These are phyloP conservation scores for Paracyclopina nana DNA, from an alignment of 1,140 invertebrate species.

Conservation along the genomic window DNA sequence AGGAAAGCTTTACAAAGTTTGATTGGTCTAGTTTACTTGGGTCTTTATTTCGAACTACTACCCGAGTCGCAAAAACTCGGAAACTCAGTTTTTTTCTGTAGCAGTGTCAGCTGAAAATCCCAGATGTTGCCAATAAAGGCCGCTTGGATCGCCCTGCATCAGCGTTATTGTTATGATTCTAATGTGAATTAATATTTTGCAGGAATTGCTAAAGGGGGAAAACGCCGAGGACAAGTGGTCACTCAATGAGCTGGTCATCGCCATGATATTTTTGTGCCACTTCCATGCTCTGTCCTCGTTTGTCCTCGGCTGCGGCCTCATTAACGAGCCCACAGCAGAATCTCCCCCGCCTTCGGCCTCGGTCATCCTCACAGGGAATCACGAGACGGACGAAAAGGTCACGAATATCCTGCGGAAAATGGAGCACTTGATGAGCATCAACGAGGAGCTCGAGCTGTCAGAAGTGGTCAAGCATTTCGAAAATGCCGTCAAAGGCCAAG, in stretches of 20 bases:
- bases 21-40: no score
- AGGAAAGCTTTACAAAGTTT: no score
- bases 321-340: neutral
- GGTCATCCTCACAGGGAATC: neutral
- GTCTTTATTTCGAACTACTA: no score
- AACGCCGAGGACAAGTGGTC: constrained; percentile 6
- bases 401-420: neutral
- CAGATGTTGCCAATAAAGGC: no score
- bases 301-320: neutral
- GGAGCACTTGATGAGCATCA: neutral
- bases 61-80: no score
- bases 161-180: no score
- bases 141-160: no score
- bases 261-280: neutral
- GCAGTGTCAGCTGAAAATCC: no score
- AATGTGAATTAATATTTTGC: no score
- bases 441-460: neutral
- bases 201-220: no score
- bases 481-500: constrained; percentile 1
- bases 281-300: neutral
- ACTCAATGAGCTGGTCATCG: neutral
- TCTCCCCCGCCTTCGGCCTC: neutral
- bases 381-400: neutral
- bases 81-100: no score
- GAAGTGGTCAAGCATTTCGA: neutral